Evolutionary conservation across 2,113 vertebrate genomes (phyloP).

Genomic region (Ophthalmolycus amberensis): DNA sequence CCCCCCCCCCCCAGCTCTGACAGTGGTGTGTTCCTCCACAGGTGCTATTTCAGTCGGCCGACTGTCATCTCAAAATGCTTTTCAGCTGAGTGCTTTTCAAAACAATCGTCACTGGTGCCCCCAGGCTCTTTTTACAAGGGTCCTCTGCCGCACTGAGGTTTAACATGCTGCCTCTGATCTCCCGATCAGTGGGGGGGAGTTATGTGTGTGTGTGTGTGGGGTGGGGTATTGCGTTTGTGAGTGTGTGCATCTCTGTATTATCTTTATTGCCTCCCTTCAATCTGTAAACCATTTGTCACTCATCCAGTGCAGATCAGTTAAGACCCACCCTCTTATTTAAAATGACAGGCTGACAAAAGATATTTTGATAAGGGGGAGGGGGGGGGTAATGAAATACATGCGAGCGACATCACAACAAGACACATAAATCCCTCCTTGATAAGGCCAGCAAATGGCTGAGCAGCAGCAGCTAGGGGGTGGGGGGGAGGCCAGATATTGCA

Average conservation of each 20-base stretch:
- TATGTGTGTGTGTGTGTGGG: not conserved
- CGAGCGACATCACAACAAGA: slow-evolving; percentile 31
- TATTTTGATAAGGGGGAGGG: slow-evolving; percentile 23
- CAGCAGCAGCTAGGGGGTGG: not conserved
- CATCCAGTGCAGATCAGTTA: slow-evolving; percentile 23
- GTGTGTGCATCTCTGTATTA: not conserved
- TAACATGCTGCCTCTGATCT: slow-evolving; percentile 74
- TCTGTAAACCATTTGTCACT: slow-evolving; percentile 35
- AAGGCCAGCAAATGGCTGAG: not conserved
- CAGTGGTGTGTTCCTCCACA: slow-evolving; percentile 74
- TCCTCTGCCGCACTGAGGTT: slow-evolving; percentile 69
- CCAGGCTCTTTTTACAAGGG: slow-evolving; percentile 79
- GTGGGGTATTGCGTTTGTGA: too few species aligned
- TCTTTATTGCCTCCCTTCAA: slow-evolving; percentile 26
- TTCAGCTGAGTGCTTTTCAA: slow-evolving; percentile 82
- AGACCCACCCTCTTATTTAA: slow-evolving; percentile 37
- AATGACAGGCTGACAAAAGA: slow-evolving; percentile 41
- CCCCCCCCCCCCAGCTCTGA: slow-evolving; percentile 28
- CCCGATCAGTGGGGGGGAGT: too few species aligned
- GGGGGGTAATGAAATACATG: not conserved
- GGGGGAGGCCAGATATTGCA: slow-evolving; percentile 36
- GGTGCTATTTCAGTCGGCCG: slow-evolving; percentile 79
- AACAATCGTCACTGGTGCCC: slow-evolving; percentile 80
- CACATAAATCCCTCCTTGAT: slow-evolving; percentile 30
- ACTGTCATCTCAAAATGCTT: slow-evolving; percentile 85